Evolutionary conservation across 2,797 vertebrate species (phyloP).

Genomic region (Dicrostonyx torquatus): DNA sequence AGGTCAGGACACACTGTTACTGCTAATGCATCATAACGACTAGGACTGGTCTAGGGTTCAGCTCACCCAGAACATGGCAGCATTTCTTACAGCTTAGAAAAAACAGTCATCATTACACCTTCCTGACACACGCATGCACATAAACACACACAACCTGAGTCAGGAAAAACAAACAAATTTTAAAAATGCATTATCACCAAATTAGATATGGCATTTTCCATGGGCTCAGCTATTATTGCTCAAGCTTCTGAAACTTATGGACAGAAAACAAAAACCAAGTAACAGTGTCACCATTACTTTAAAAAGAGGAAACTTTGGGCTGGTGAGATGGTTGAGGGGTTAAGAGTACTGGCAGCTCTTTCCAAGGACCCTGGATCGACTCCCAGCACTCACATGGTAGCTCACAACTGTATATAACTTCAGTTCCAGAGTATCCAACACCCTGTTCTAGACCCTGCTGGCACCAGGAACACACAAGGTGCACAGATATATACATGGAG

Average conservation of each 20-base stretch:
- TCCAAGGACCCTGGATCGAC: background rate
- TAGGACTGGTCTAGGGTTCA: background rate
- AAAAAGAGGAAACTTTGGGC: background rate
- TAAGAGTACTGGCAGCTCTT: background rate
- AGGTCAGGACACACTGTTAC: background rate
- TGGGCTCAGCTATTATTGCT: constrained; percentile 3
- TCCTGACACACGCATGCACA: constrained; percentile 16
- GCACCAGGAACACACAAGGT: background rate
- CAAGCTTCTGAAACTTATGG: constrained; percentile 43
- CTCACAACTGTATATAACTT: too few species aligned
- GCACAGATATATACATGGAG: background rate
- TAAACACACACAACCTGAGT: background rate
- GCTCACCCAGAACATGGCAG: background rate
- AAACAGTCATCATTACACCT: constrained; percentile 14
- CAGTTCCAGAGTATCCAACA: background rate
- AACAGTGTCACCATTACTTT: background rate
- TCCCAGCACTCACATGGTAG: too few species aligned
- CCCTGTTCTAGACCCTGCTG: background rate
- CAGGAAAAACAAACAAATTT: constrained; percentile 36
- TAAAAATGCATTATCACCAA: background rate
- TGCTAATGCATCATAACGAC: background rate
- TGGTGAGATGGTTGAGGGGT: background rate
- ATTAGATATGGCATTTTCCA: constrained; percentile 42
- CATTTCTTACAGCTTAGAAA: background rate
- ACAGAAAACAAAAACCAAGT: constrained; percentile 37